phyloP scores from a whole-genome alignment of 1,140 invertebrate species.

The Eriocheir sinensis region DNA sequence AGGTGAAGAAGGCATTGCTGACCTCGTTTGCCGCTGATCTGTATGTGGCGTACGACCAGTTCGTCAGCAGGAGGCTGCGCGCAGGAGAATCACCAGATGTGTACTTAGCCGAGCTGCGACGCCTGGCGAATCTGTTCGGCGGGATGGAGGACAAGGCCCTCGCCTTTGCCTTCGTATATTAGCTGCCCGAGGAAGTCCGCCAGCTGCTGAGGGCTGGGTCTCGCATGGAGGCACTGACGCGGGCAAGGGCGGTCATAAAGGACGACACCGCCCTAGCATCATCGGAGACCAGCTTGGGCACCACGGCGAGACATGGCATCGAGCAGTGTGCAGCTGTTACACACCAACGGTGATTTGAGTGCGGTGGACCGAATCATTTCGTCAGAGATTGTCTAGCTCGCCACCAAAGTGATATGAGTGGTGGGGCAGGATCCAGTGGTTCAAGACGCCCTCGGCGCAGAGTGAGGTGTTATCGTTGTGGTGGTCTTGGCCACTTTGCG shows the following conservation, averaged over 20 bases:
- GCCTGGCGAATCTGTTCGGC: conserved; percentile 59
- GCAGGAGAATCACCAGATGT: conserved; percentile 55
- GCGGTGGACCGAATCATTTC: background rate
- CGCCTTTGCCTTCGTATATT: conserved; percentile 82
- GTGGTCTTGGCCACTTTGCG: conserved; percentile 50
- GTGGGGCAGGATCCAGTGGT: too few relatives aligned
- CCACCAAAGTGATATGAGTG: background rate
- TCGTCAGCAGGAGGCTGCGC: conserved; percentile 30
- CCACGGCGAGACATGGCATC: background rate
- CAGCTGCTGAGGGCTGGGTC: conserved; percentile 60
- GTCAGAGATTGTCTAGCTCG: background rate
- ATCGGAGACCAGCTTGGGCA: conserved; percentile 10
- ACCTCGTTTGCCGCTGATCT: conserved; percentile 17
- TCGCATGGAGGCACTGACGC: conserved; percentile 51
- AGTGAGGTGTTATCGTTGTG: conserved; percentile 15
- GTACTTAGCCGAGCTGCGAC: conserved; percentile 60
- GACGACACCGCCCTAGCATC: conserved; percentile 47
- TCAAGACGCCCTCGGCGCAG: background rate
- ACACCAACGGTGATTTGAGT: conserved; percentile 20
- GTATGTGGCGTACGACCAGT: conserved; percentile 19
- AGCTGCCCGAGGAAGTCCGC: conserved; percentile 48
- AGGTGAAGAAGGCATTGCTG: conserved; percentile 40
- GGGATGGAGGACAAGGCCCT: conserved; percentile 56
- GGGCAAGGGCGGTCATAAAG: conserved; percentile 49
- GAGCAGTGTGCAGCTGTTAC: conserved; percentile 4